These are phyloP conservation scores for Monomorium pharaonis DNA, from an alignment of 1,140 invertebrate genomes.

Conservation along the genomic window DNA sequence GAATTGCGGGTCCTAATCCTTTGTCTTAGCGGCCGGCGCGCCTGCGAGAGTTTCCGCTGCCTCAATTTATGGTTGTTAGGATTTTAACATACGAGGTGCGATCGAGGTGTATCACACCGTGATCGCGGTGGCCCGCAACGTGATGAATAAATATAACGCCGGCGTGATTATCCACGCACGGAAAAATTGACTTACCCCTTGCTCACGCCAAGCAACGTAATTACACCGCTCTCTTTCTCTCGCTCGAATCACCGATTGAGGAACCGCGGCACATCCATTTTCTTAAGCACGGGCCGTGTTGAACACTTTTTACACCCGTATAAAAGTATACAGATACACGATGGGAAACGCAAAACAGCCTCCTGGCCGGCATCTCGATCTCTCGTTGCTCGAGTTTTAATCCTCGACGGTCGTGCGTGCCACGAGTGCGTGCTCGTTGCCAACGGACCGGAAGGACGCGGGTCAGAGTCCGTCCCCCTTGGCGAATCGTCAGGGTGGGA, in stretches of 20 bases:
- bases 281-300: background rate
- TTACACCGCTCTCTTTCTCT: background rate
- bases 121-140: constrained; percentile 23
- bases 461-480: constrained; percentile 47
- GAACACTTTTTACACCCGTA: background rate
- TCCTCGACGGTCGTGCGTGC: constrained; percentile 53
- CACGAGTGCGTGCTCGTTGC: constrained; percentile 43
- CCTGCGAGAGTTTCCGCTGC: constrained; percentile 70
- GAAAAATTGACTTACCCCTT: constrained; percentile 19
- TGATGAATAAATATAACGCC: background rate
- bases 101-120: background rate
- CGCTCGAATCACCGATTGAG: background rate
- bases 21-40: constrained; percentile 73
- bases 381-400: constrained; percentile 35
- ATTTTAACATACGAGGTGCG: constrained; percentile 51
- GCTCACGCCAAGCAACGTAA: background rate
- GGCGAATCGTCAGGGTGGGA: constrained; percentile 33
- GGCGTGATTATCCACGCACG: background rate
- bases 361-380: too few species aligned
- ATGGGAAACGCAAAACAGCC: background rate
- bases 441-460: constrained; percentile 62
- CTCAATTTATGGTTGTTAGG: constrained; percentile 80
- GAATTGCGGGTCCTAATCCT: constrained; percentile 71
- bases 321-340: background rate
- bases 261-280: background rate